A percentile compares a stretch with the other conserved stretches of the same genome.
These are phyloP conservation scores for Sapayoa aenigma DNA, from an alignment of 2,113 vertebrate genomes.

Conservation along the genomic window DNA sequence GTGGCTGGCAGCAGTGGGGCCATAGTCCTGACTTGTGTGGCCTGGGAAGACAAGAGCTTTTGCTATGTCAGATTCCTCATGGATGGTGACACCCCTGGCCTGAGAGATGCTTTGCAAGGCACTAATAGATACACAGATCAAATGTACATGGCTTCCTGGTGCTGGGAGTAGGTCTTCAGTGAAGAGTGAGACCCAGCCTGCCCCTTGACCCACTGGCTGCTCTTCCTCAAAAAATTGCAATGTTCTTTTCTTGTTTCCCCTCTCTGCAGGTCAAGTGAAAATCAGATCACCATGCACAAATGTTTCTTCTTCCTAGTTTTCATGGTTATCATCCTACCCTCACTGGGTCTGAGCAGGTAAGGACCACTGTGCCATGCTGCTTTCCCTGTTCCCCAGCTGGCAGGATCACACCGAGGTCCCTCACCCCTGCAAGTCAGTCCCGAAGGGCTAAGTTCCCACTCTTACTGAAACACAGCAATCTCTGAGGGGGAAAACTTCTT, in stretches of 20 bases:
- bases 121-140: neutral
- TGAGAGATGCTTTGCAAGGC: neutral
- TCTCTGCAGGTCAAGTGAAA: constrained; percentile 84
- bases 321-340: constrained; percentile 97
- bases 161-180: neutral
- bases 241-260: neutral
- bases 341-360: constrained; percentile 92
- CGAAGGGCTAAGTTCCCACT: neutral
- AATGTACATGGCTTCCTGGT: neutral
- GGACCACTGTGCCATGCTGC: neutral
- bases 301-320: constrained; percentile 94
- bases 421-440: accelerated
- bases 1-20: neutral
- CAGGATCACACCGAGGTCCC: neutral
- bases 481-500: neutral
- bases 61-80: neutral
- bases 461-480: accelerated
- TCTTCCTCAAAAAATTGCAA: neutral
- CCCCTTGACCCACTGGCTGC: neutral
- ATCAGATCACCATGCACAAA: constrained; percentile 93
- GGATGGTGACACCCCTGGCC: neutral
- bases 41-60: neutral
- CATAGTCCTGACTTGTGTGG: neutral
- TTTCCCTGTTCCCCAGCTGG: neutral
- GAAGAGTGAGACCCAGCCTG: neutral